These are phyloP conservation scores for Sussaba pulchella DNA, from an alignment of 2,888 invertebrate genomes.

Conservation along the genomic window DNA sequence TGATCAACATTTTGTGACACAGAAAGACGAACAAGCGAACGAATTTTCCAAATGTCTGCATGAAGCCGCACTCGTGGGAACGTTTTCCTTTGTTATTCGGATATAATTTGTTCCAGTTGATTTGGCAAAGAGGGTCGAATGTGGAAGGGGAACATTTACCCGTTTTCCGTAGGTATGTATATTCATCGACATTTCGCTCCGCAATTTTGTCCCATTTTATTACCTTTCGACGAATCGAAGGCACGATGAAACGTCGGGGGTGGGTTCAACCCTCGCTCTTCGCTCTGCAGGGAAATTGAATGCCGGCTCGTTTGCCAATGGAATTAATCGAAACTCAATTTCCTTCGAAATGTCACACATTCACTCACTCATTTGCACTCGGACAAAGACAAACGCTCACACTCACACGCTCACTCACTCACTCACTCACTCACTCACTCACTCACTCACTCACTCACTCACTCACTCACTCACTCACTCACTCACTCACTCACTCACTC, in stretches of 20 bases:
- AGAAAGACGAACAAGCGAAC: background rate
- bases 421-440: no score
- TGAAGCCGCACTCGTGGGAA: background rate
- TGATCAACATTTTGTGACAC: background rate
- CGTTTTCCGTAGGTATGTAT: background rate
- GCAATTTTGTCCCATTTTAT: slow-evolving; percentile 44
- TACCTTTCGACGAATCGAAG: slow-evolving; percentile 40
- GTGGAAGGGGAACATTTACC: background rate
- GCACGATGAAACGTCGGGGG: slow-evolving; percentile 22
- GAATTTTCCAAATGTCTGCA: background rate
- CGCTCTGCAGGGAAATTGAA: slow-evolving; percentile 45
- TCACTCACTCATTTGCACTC: no score
- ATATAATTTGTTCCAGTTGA: slow-evolving; percentile 22
- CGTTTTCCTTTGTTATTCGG: background rate
- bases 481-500: no score
- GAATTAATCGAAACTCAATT: slow-evolving; percentile 74
- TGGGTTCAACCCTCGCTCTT: background rate
- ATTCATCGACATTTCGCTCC: slow-evolving; percentile 29
- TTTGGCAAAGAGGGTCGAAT: slow-evolving; percentile 9
- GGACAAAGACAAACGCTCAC: background rate
- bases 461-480: no score
- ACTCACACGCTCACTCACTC: no score
- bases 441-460: no score
- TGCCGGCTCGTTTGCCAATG: slow-evolving; percentile 65
- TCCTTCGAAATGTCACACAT: slow-evolving; percentile 25